Base-by-base conservation (phyloP, 1,140 invertebrate genomes). In the Danaus melanippus region DNA sequence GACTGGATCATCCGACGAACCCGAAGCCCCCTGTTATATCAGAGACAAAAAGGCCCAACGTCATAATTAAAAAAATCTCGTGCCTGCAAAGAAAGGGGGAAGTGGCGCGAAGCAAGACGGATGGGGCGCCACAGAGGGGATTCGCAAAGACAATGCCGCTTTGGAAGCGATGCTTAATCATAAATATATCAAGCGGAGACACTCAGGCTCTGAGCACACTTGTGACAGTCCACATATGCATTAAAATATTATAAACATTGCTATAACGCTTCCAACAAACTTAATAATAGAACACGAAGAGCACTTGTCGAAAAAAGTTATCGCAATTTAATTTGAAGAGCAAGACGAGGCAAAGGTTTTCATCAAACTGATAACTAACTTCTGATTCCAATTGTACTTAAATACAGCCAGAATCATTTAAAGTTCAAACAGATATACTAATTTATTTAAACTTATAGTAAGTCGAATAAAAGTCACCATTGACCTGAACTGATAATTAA, bases 51-150 rank as follows among this genome's bases (percentile, higher is more conserved):
- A 84, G 74, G 77, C 74, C 69, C 73, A 85, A 84, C 79, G 79
- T 85, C 80, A 85, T 85, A 85, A 85, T 85, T 85, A 85, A 85
- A 85, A 85, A 85, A 85, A 85, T 82, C 81, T 85, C 82, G 79
- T 83, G 82, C 82, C 76, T 77, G 70, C 74, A 82, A 78, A 85
- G 76, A 85, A 85, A 83, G 75, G 80, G 79, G 79, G 82, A 77
- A 83, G 76, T 83, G 76, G 76, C 66, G 81, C 82, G 78, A 81
- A 78, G 79, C 74, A 82, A 80, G 79, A 80, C 77, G 79, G 80
- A 79, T 79, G 79, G 77, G 69, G 76, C 76, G 77, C 78, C 79
- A 74, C 79, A 82, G 75, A 76, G 74, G 71, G 74, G 71, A 64
- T 67, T 74, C 64, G 75, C 79, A 75, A 75, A 83, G 79, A 85